Percentiles rank a stretch among this genome's conserved stretches.
Evolutionary conservation across 1,140 invertebrate species (phyloP).

Genomic region (Euura saliciscinereae): DNA sequence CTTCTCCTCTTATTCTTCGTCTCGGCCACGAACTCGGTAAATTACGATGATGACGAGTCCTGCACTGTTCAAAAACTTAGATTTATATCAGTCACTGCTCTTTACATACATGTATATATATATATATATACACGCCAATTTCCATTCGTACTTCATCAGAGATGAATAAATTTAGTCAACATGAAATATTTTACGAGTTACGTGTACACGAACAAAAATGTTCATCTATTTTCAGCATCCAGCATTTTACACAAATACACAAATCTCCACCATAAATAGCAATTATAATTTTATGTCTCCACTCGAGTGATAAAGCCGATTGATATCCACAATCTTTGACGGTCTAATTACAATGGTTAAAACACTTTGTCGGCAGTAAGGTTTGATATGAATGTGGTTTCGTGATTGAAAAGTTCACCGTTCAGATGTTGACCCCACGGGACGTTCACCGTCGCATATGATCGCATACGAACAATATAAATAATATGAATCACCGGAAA

Average conservation of each 20-base stretch:
- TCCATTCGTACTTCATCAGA: too few species aligned
- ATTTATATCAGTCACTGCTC: background rate
- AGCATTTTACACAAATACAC: too few species aligned
- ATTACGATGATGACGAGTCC: background rate
- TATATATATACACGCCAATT: too few species aligned
- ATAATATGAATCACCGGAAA: background rate
- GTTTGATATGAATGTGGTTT: constrained; percentile 50
- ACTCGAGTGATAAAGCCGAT: constrained; percentile 35
- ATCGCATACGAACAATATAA: background rate
- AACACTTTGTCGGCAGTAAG: constrained; percentile 54
- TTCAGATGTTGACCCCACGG: background rate
- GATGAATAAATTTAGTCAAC: too few species aligned
- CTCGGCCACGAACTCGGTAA: background rate
- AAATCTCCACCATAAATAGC: too few species aligned
- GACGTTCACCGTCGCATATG: background rate
- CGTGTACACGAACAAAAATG: too few species aligned
- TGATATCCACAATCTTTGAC: constrained; percentile 54
- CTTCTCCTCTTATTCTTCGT: background rate
- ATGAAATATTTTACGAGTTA: too few species aligned
- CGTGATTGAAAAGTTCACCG: too few species aligned
- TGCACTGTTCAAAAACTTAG: background rate
- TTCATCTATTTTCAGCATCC: too few species aligned
- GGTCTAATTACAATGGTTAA: constrained; percentile 56
- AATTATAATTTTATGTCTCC: background rate
- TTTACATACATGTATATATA: too few species aligned